Conservation (phyloP, 2,113 vertebrate genomes). For the Serinus canaria region DNA sequence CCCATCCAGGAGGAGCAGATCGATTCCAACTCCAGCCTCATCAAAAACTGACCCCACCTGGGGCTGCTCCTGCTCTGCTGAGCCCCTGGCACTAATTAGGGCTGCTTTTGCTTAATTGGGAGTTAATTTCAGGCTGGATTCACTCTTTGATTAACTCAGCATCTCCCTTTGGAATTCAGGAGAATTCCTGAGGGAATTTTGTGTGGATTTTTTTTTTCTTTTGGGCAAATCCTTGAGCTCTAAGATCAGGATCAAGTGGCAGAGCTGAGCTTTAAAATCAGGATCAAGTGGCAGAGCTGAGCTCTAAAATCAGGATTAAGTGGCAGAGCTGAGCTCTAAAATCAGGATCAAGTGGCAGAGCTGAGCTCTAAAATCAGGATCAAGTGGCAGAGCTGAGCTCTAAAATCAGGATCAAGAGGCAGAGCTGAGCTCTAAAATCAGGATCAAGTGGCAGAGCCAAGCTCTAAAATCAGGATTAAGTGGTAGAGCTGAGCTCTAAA, state of each 20-base stretch:
- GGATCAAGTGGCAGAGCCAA: background rate
- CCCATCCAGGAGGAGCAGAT: slow-evolving; percentile 77
- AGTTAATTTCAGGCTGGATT: background rate
- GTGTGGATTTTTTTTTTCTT: background rate
- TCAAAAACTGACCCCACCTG: slow-evolving; percentile 55
- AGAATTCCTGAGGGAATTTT: background rate
- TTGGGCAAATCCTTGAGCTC: background rate
- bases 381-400: too few relatives aligned
- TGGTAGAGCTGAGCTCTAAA: too few relatives aligned
- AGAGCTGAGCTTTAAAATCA: too few relatives aligned
- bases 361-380: too few relatives aligned
- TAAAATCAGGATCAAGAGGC: too few relatives aligned
- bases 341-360: too few relatives aligned
- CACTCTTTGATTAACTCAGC: background rate
- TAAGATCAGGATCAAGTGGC: too few relatives aligned
- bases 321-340: too few relatives aligned
- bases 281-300: background rate
- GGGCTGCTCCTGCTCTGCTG: background rate
- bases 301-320: too few relatives aligned
- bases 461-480: background rate
- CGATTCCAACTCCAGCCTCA: slow-evolving; percentile 49
- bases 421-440: too few relatives aligned
- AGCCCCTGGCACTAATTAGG: background rate
- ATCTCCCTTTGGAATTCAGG: background rate
- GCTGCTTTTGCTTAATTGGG: too few relatives aligned